A percentile compares a stretch with the other conserved stretches of the same genome.
Evolutionary conservation across 2,113 vertebrate genomes (phyloP).

Genomic region (Pleuronectes platessa): DNA sequence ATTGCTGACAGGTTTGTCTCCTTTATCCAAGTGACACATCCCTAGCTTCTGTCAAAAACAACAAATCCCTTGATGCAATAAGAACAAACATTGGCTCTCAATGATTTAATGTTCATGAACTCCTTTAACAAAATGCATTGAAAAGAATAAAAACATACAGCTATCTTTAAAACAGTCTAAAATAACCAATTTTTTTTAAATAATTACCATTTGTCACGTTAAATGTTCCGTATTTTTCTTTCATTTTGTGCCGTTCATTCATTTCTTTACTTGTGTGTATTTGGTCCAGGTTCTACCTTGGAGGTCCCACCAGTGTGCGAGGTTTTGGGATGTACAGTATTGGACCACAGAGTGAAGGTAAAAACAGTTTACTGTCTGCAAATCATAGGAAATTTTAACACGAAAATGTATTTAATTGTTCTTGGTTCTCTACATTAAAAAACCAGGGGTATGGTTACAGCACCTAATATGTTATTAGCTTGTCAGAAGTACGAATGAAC

Average conservation of each 20-base stretch:
- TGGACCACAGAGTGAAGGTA: constrained; percentile 97
- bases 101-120: no score
- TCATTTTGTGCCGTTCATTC: not conserved
- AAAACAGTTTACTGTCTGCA: not conserved
- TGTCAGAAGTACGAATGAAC: no score
- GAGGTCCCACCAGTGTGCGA: constrained; percentile 94
- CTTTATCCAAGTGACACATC: not conserved
- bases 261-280: not conserved
- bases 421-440: not conserved
- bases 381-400: no score
- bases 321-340: constrained; percentile 99
- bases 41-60: not conserved
- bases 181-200: not conserved
- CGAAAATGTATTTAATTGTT: not conserved
- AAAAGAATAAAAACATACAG: no score
- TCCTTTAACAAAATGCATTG: no score
- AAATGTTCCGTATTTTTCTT: not conserved
- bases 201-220: not conserved
- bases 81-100: no score
- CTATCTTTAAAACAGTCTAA: no score
- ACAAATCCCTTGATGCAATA: no score
- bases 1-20: constrained; percentile 90
- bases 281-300: constrained; percentile 91
- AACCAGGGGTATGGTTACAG: not conserved
- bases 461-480: no score